Conservation (phyloP, 2,113 vertebrate genomes). For the Paratilapia polleni region DNA sequence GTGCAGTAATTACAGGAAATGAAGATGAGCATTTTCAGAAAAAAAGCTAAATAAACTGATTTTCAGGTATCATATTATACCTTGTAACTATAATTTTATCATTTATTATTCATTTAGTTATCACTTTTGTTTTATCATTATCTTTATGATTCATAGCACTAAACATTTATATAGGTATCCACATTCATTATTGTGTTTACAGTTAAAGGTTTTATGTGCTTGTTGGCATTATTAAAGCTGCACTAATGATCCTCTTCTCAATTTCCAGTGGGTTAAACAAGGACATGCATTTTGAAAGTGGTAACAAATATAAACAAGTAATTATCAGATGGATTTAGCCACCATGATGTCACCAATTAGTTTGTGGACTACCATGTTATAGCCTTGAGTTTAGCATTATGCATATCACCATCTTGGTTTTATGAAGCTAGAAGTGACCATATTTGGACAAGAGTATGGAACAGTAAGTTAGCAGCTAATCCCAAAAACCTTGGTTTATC, state of each 20-base stretch:
- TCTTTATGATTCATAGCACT: neutral
- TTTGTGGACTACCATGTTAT: neutral
- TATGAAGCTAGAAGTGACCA: neutral
- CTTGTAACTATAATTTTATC: neutral
- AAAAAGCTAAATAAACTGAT: neutral
- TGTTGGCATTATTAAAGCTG: neutral
- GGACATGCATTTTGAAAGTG: neutral
- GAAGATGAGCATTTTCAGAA: neutral
- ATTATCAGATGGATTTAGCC: neutral
- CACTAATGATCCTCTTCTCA: neutral
- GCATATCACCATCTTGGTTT: neutral
- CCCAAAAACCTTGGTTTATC: neutral
- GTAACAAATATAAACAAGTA: neutral
- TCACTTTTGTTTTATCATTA: neutral
- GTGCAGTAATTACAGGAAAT: neutral
- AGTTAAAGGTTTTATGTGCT: neutral
- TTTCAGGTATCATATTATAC: neutral
- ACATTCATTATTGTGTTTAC: neutral
- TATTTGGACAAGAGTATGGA: neutral
- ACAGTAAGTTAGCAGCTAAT: neutral
- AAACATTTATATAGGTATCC: neutral
- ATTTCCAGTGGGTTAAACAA: neutral
- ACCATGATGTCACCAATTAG: neutral
- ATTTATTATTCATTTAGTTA: neutral
- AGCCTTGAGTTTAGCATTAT: neutral